Percentiles rank a stretch among this genome's conserved stretches.
Evolutionary conservation across 2,113 vertebrate genomes (phyloP).

Genomic region (Centropus bengalensis): DNA sequence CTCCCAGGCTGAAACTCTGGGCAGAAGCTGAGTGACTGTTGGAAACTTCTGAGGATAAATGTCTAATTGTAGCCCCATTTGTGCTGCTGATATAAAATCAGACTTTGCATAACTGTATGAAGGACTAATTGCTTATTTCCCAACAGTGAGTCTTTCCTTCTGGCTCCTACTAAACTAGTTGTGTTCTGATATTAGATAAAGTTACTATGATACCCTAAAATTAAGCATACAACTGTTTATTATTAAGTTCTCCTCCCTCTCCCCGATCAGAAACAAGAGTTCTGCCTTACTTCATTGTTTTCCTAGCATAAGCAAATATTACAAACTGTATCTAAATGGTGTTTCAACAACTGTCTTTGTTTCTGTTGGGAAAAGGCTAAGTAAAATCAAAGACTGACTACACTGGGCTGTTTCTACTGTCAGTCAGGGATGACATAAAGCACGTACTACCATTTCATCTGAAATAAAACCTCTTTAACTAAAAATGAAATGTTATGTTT

Average conservation of each 20-base stretch:
- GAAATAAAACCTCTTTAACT: neutral
- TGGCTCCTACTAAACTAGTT: neutral
- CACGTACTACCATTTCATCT: neutral
- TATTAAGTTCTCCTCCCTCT: neutral
- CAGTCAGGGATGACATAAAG: neutral
- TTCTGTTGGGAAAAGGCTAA: neutral
- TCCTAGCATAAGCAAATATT: neutral
- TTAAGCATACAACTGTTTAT: neutral
- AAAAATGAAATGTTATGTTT: neutral
- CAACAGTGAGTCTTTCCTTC: neutral
- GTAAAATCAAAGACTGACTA: neutral
- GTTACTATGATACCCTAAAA: neutral
- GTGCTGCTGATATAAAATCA: neutral
- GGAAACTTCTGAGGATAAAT: neutral
- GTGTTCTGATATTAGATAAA: neutral
- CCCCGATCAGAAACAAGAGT: neutral
- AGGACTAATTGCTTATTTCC: neutral
- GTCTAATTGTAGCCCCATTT: neutral
- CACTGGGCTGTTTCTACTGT: neutral
- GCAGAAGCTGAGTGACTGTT: neutral
- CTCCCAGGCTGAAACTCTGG: neutral
- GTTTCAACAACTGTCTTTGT: neutral
- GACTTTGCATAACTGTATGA: neutral
- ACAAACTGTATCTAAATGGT: neutral
- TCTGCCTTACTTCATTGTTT: neutral